Percentiles rank a stretch among this genome's conserved stretches.
Conservation (phyloP, 1,140 invertebrate genomes). For the Eueides isabella region DNA sequence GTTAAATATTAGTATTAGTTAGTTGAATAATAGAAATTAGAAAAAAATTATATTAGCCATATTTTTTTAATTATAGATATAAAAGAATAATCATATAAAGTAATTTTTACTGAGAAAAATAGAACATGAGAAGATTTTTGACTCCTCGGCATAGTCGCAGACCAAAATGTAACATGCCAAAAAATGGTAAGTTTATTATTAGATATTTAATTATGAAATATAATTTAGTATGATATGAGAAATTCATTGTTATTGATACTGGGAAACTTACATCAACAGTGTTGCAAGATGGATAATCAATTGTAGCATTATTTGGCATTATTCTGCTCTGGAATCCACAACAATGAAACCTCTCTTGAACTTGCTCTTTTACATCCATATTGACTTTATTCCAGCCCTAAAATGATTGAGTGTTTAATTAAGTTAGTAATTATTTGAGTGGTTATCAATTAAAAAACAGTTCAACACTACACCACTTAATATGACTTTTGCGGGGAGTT, state of each 20-base stretch:
- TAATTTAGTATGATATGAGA: not conserved
- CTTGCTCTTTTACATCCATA: slow-evolving; percentile 84
- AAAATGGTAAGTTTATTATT: not conserved
- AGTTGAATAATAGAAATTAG: too few species aligned
- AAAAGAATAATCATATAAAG: too few species aligned
- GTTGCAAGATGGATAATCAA: slow-evolving; percentile 85
- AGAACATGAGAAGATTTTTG: not conserved
- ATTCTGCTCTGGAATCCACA: slow-evolving; percentile 88
- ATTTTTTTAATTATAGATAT: too few species aligned
- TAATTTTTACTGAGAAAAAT: not conserved
- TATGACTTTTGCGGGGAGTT: too few species aligned
- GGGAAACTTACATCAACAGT: slow-evolving; percentile 78
- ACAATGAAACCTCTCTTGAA: slow-evolving; percentile 91
- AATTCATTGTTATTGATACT: not conserved
- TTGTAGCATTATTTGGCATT: slow-evolving; percentile 61
- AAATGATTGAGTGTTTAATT: slow-evolving; percentile 40
- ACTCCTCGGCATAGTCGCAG: not conserved
- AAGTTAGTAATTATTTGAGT: too few species aligned
- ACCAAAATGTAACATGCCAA: too few species aligned
- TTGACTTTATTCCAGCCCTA: slow-evolving; percentile 90
- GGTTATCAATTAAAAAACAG: too few species aligned
- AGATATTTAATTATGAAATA: not conserved
- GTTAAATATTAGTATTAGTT: too few species aligned
- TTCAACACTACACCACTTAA: too few species aligned
- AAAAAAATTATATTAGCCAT: too few species aligned